Evolutionary conservation across 2,888 invertebrate genomes (phyloP), one percentile per base, ranked within the genome.

Genomic region (Tetanocera ferruginea): DNA sequence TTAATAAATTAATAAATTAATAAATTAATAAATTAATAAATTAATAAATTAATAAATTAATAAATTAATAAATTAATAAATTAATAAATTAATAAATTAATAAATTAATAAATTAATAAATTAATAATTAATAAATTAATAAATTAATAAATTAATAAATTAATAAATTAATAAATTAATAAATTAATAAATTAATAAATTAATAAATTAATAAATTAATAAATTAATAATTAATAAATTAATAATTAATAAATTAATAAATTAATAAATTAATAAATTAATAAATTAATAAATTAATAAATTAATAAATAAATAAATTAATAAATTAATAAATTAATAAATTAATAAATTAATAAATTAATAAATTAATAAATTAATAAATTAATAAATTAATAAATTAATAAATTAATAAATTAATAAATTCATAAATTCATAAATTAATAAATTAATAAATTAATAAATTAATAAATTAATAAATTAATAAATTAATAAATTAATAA

Each of bases 391-490:
- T 52, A 52, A 52, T 52, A 52, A 52, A n/a, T 52, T 17, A 5
- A 52, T 52, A 52, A 52, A 52, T 52, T 52, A 52, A 52, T 52
- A 52, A 52, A 52, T 52, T 17, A 52, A 52, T 52, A 52, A 52
- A 52, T 52, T 52, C 5, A 52, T 52, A 52, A 52, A 52, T 52
- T 52, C 5, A 52, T 52, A 52, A 52, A 52, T 52, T 52, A 52
- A 52, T 52, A 52, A 52, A 52, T 52, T 8, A 52, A 52, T 52
- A 52, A 62, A 62, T 62, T 1, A 62, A 62, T 62, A 28, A 62
- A 62, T 62, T 25, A 62, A 62, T 62, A 28, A 62, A 62, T 62
- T 5, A 62, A 62, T 62, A 28, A 62, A 62, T 62, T 25, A 62
- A 62, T 62, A 28, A 62, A 62, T 62, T 25, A 62, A 9, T 62